Base-by-base conservation (phyloP, 2,888 invertebrate species). In the Netelia melanura region DNA sequence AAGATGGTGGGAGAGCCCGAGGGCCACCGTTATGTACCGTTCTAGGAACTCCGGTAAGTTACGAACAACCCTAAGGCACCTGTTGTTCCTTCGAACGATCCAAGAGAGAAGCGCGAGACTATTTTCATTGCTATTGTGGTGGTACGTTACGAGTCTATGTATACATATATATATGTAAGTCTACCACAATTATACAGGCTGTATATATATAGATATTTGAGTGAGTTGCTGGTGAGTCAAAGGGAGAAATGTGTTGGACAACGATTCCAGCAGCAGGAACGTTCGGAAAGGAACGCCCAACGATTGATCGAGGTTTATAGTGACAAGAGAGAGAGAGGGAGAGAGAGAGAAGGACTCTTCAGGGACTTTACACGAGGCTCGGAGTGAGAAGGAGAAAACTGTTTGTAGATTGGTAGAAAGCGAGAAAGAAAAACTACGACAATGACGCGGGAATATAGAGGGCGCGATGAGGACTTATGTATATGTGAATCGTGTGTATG, bases 241-340 rank as follows among this genome's bases (percentile, higher is more conserved):
- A 25, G 23, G 62, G 72, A 14, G 44, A 61, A 72, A 23, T 56
- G 21, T 61, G 43, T 58, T 9, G 70, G 30, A 70, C 54, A 30
- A 52, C 44, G 56, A 38, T 58, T 44, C 68, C 77, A 61, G 68
- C 77, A 61, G 67, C 56, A 10, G 14, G 17, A 38, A 67, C 62
- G 48, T 38, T 58, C 80, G 76, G 67, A 68, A 68, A 74, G 80
- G 54, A 84, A 84, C 84, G 84, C 84, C 84, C 84, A 84, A 84
- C 75, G 80, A 84, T 84, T 84, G 84, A 84, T 84, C 84, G 80
- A 76, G 80, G 76, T 71, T 67, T 64, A 76, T 54, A 67, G 74
- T 76, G 62, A 78, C 61, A 25, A 21, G 58, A 70, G 70, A 21
- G 70, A 21, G 30, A 43, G 38, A 48, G 17, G 30, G 43, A 54